Base-by-base conservation (phyloP, 2,797 vertebrate genomes). In the Harpagifer antarcticus region DNA sequence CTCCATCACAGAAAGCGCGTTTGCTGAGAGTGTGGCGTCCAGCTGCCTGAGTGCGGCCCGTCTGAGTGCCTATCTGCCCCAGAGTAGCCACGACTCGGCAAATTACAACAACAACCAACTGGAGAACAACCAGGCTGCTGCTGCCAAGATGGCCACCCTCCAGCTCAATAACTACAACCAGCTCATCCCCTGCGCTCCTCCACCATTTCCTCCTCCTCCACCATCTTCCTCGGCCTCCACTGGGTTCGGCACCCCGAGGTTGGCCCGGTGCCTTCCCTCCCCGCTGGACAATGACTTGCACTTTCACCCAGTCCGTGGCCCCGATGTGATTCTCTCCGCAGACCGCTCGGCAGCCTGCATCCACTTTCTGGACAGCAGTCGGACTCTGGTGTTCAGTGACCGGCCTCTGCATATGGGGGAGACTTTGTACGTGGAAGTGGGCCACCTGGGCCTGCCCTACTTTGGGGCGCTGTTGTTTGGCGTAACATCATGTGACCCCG, bases 51-150 rank as follows among this genome's bases (percentile, higher is more conserved):
- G 95, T 68, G 95, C 95, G 0, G 94, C 97, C 65, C 96, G 97
- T 5, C 96, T 99, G 90, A 98, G 96, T 86, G 96, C 97, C 89
- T 99, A 96, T 91, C 95, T 97, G 89, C 97, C 97, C 0, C 97
- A 98, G 88, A 96, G 96, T 94, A 99, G 94, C 96, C 98, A 98
- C 6, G 98, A 99, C 93, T 97, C 97, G 0, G 98, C 98, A 93
- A 99, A 99, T 92, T 97, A 98, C 95, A 98, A 94, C 94, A 99
- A 99, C 95, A 98, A 99, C 20, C 97, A 98, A 91, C 96, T 99
- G 58, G 98, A 99, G 94, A 98, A 96, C 92, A 98, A 96, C 94
- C 98, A 98, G 90, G 98, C 97, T 15, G 97, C 96, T 8, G 97
- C 97, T 53, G 97, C 97, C 90, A 99, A 99, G 93, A 96, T 99